Percentiles rank a stretch among this genome's conserved stretches.
Conservation (phyloP, 2,797 vertebrate genomes). For the Philypnodon macrostomus region DNA sequence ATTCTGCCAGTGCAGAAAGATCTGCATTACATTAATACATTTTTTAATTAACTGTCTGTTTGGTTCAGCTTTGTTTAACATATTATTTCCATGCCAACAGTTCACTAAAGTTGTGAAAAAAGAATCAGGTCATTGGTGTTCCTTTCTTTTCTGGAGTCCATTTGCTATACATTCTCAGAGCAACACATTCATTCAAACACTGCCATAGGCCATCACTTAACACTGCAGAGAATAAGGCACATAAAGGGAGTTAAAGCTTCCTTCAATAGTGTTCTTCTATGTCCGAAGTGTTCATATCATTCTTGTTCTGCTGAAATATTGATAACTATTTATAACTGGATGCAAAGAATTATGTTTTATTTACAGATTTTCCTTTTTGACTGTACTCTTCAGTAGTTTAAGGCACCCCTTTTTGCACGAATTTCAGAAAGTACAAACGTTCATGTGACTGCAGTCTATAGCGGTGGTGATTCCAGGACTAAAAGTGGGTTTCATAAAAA, state of each 20-base stretch:
- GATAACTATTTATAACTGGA: conserved; percentile 1
- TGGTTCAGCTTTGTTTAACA: conserved; percentile 3
- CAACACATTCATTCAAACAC: conserved; percentile 11
- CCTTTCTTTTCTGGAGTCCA: conserved; percentile 16
- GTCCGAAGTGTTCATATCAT: not conserved
- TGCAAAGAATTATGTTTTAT: not conserved
- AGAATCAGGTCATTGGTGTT: conserved; percentile 9
- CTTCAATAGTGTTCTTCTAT: not conserved
- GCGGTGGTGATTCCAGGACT: too few relatives aligned
- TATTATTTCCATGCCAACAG: conserved; percentile 16
- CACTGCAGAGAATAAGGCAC: conserved; percentile 25
- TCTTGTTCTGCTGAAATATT: not conserved
- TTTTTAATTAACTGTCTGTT: not conserved
- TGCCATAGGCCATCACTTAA: conserved; percentile 38
- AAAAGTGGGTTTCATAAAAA: too few relatives aligned
- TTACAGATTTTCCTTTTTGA: not conserved
- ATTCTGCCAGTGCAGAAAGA: too few relatives aligned
- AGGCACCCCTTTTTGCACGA: not conserved
- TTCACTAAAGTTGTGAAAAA: conserved; percentile 5
- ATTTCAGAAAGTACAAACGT: not conserved
- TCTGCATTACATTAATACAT: not conserved
- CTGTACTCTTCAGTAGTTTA: not conserved
- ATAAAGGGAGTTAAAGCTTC: conserved; percentile 6
- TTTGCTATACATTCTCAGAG: conserved; percentile 24
- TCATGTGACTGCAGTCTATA: not conserved